Percentiles rank a stretch among this genome's conserved stretches.
These are phyloP conservation scores for Merops nubicus DNA, from an alignment of 2,113 vertebrate species.

Conservation along the genomic window DNA sequence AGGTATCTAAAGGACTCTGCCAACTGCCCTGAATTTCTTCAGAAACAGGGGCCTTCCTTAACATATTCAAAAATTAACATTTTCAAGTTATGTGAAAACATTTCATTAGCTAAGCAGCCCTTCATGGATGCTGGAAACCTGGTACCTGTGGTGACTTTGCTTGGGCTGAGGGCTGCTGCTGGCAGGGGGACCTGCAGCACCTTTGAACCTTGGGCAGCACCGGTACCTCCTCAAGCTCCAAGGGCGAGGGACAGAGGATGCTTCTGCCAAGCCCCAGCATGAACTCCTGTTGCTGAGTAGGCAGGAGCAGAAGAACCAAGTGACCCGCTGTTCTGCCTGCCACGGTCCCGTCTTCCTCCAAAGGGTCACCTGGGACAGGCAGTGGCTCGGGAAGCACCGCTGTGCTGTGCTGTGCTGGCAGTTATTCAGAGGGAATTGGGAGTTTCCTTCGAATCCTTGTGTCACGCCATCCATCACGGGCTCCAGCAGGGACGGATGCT, in stretches of 20 bases:
- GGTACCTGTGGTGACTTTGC: accelerated
- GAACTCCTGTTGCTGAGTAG: background rate
- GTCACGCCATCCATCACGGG: background rate
- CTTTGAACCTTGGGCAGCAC: accelerated
- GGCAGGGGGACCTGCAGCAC: background rate
- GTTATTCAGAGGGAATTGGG: background rate
- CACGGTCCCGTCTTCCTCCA: background rate
- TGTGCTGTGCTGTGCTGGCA: accelerated
- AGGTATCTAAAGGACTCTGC: background rate
- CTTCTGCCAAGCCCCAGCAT: background rate
- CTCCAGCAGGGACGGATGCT: background rate
- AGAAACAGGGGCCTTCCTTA: background rate
- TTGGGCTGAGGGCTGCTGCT: background rate
- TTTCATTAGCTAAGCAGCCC: background rate
- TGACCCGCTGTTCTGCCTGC: background rate
- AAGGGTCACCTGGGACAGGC: background rate
- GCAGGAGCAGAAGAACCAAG: background rate
- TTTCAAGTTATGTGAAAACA: background rate
- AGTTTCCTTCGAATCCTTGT: background rate
- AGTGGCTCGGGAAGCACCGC: too few relatives aligned
- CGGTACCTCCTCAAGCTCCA: accelerated
- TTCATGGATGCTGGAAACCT: background rate
- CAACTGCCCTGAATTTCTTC: background rate
- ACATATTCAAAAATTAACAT: background rate
- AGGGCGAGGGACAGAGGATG: background rate